Percentiles rank a stretch among this genome's conserved stretches.
phyloP scores from a whole-genome alignment of 2,888 invertebrate genomes.

The Xanthostigma xanthostigma region DNA sequence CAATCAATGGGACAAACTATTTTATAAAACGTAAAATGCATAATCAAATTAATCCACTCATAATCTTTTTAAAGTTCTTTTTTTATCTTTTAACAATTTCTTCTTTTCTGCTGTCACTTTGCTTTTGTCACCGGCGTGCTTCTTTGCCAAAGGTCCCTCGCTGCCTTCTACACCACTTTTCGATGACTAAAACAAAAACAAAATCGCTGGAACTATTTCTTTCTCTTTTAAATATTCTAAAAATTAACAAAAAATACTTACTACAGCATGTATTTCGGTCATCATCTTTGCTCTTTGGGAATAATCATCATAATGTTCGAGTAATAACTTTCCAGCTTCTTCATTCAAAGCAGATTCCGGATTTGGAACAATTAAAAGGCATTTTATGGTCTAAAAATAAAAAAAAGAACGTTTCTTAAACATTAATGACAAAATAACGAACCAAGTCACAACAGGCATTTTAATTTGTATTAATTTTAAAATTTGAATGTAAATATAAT shows the following conservation, averaged over 20 bases:
- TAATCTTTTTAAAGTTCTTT: slow-evolving; percentile 72
- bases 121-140: slow-evolving; percentile 63
- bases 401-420: slow-evolving; percentile 5
- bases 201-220: background rate
- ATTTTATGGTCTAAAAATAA: slow-evolving; percentile 65
- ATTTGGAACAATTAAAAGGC: slow-evolving; percentile 92
- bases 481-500: background rate
- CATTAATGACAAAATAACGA: background rate
- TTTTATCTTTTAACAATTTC: slow-evolving; percentile 67
- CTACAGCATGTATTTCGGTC: slow-evolving; percentile 81
- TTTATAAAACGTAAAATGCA: too few relatives aligned
- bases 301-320: slow-evolving; percentile 89
- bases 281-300: slow-evolving; percentile 76
- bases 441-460: too few relatives aligned
- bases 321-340: slow-evolving; percentile 84
- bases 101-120: slow-evolving; percentile 56
- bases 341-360: slow-evolving; percentile 94
- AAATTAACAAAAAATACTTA: slow-evolving; percentile 20
- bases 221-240: background rate
- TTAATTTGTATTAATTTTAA: background rate
- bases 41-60: slow-evolving; percentile 30
- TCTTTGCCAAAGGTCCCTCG: slow-evolving; percentile 65
- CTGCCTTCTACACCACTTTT: slow-evolving; percentile 29
- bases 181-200: slow-evolving; percentile 22
- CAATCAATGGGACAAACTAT: too few relatives aligned